Base-by-base conservation (phyloP, 2,888 invertebrate genomes). In the Cetonia aurata region DNA sequence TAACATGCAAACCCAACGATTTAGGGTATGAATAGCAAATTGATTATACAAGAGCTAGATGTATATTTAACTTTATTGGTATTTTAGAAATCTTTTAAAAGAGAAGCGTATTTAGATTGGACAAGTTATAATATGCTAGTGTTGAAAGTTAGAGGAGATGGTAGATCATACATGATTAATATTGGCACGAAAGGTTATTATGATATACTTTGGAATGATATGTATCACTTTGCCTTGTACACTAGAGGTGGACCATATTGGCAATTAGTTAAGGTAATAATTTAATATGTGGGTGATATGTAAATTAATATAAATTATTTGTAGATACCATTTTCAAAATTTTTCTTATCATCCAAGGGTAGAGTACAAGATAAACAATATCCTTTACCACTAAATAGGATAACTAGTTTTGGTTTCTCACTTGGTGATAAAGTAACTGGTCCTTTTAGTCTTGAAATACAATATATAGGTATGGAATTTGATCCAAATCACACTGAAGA, bases 191-290 rank as follows among this genome's bases (percentile, higher is more conserved):
- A 91, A 78, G 94, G 93, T 1, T 89, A 89, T 76, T 93, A 89
- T 79, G 98, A 99, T 83, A 84, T 96, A 33, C 88, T 89, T n/a
- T 96, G 95, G 95, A 92, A 95, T 82, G 96, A 98, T 83, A 88
- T 93, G 13, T 96, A 92, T 82, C 91, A 92, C 79, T 98, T 92
- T 84, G 90, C 93, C 0, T 85, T 99, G 3, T 96, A 91, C 81
- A 99, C 99, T 0, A 90, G 98, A 84, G 99, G 99, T 46, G 98
- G 99, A 0, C 99, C 99, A 0, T 98, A 99, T 83, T 99, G 99
- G 99, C 99, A 99, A 86, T 86, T 90, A 73, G 90, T 93, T 31
- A 95, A 92, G 88, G 95, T 95, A 85, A 80, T 8, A 10, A n/a
- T 13, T 10, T 52, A 4, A 19, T 13, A 37, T 52, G 1, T 52